Conservation (phyloP, 2,888 invertebrate genomes). For the Tortricodes alternella region DNA sequence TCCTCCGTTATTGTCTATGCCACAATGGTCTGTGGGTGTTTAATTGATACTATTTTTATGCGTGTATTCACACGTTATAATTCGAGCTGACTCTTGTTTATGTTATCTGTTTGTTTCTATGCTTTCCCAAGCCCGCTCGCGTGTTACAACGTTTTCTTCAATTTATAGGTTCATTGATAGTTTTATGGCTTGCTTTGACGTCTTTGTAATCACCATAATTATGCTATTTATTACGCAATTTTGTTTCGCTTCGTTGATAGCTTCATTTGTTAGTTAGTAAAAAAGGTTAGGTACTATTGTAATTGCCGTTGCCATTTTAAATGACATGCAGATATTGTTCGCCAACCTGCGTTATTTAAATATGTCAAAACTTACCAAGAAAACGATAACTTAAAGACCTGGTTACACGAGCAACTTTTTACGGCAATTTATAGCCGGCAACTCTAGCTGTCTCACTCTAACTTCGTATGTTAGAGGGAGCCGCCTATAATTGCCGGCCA, state of each 20-base stretch:
- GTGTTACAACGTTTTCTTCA: constrained; percentile 59
- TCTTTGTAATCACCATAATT: constrained; percentile 61
- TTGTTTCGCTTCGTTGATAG: constrained; percentile 43
- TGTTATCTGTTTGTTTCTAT: constrained; percentile 53
- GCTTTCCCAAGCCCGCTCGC: constrained; percentile 61
- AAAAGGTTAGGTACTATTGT: constrained; percentile 5
- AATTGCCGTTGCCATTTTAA: constrained; percentile 1
- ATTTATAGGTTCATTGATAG: constrained; percentile 68
- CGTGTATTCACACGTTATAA: constrained; percentile 63
- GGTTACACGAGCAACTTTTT: too few species aligned
- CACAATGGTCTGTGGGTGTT: constrained; percentile 59
- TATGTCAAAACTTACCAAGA: background rate
- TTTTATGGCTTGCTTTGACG: constrained; percentile 62
- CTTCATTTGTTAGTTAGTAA: constrained; percentile 28
- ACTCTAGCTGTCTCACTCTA: too few species aligned
- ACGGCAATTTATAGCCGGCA: too few species aligned
- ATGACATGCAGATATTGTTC: constrained; percentile 9
- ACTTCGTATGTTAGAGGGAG: too few species aligned
- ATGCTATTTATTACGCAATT: constrained; percentile 59
- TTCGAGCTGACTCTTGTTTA: constrained; percentile 50
- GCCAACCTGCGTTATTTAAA: background rate
- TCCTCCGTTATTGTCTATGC: constrained; percentile 60
- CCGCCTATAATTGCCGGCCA: too few species aligned
- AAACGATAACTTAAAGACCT: background rate
- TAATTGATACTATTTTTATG: constrained; percentile 69